A percentile compares a stretch with the other conserved stretches of the same genome.
Evolutionary conservation across 2,113 vertebrate genomes (phyloP).

Genomic region (Natator depressus): DNA sequence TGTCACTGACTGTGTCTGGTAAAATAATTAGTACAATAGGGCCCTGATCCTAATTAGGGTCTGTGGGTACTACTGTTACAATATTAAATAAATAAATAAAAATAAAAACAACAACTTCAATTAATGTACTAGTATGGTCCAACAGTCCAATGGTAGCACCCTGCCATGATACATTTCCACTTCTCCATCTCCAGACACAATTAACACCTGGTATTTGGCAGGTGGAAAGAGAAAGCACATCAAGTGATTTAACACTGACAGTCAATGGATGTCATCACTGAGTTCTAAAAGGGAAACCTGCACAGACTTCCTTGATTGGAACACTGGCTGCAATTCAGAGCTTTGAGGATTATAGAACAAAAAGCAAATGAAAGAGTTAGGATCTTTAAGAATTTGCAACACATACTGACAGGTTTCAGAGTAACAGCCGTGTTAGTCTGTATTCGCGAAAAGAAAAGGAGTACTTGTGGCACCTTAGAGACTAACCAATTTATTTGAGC

Average conservation of each 20-base stretch:
- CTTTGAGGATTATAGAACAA: background rate
- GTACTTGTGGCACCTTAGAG: too few species aligned
- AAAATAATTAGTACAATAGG: background rate
- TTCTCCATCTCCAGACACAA: background rate
- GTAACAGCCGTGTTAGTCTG: too few species aligned
- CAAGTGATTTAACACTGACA: background rate
- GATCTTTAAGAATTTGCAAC: background rate
- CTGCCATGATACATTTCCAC: background rate
- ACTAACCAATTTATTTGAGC: too few species aligned
- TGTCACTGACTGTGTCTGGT: background rate
- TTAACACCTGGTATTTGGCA: background rate
- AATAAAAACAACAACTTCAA: background rate
- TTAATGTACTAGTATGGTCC: background rate
- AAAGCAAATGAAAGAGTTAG: background rate
- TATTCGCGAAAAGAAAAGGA: too few species aligned
- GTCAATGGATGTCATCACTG: background rate
- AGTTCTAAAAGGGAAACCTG: background rate
- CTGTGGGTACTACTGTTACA: background rate
- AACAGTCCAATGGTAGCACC: background rate
- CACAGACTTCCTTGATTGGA: fast-evolving
- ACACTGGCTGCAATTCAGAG: fast-evolving
- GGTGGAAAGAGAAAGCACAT: background rate
- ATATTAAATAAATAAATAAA: too few species aligned
- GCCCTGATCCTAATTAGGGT: background rate
- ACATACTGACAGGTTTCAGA: too few species aligned